A percentile compares a stretch with the other conserved stretches of the same genome.
Conservation (phyloP, 1,140 invertebrate species). For the Drosophila parvula region DNA sequence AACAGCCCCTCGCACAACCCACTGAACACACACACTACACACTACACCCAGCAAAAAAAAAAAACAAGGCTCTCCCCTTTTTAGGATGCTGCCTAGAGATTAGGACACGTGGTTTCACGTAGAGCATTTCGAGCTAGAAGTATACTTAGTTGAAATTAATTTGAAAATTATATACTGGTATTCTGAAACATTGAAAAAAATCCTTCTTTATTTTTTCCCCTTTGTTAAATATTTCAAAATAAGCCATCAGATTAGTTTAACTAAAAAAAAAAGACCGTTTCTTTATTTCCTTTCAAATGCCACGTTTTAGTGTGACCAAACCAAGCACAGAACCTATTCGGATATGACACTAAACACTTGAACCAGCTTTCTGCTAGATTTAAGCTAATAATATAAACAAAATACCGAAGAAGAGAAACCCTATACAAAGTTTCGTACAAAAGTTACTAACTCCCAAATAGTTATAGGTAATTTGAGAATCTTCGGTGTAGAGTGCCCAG, state of each 20-base stretch:
- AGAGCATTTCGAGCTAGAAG: not conserved
- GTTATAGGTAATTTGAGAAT: not conserved
- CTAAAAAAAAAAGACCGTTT: not conserved
- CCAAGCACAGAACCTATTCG: too few species aligned
- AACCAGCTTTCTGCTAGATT: not conserved
- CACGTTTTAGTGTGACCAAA: not conserved
- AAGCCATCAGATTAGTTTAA: not conserved
- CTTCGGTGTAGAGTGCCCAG: not conserved
- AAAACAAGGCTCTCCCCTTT: not conserved
- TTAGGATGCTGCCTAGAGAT: constrained; percentile 3
- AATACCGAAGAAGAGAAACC: too few species aligned
- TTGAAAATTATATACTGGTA: not conserved
- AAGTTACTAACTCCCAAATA: not conserved
- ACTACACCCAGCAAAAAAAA: not conserved
- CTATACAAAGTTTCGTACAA: too few species aligned
- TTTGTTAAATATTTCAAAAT: too few species aligned
- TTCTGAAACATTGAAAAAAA: too few species aligned
- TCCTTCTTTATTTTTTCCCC: too few species aligned
- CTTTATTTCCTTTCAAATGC: not conserved
- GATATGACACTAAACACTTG: not conserved
- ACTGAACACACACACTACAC: not conserved
- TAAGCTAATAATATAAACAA: not conserved
- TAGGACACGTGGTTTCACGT: constrained; percentile 10
- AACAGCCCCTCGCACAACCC: not conserved
- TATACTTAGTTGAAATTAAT: not conserved